Evolutionary conservation across 2,888 invertebrate species (phyloP).

Genomic region (Slavum lentiscoides): DNA sequence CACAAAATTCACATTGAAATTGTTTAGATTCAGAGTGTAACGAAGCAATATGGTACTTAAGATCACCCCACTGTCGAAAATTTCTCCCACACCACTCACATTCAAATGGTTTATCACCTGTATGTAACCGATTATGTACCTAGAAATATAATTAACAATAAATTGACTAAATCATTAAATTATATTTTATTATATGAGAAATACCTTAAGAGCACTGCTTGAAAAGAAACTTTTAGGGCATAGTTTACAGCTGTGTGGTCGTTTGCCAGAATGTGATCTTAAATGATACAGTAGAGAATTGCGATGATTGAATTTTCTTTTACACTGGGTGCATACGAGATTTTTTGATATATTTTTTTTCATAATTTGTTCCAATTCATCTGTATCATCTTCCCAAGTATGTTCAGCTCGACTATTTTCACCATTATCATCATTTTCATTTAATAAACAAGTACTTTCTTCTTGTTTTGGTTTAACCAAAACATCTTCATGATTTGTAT

Average conservation of each 20-base stretch:
- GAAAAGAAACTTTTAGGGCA: constrained; percentile 86
- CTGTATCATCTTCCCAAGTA: constrained; percentile 57
- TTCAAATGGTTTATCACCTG: constrained; percentile 82
- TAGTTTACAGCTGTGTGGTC: constrained; percentile 76
- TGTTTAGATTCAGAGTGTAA: constrained; percentile 79
- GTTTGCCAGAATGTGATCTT: constrained; percentile 76
- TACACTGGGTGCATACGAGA: constrained; percentile 70
- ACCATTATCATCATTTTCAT: constrained; percentile 45
- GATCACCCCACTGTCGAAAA: constrained; percentile 86
- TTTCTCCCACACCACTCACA: constrained; percentile 78
- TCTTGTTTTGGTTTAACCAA: constrained; percentile 22
- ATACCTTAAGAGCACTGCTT: constrained; percentile 76
- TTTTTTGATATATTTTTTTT: constrained; percentile 58
- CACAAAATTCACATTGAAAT: constrained; percentile 86
- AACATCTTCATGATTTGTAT: constrained; percentile 31
- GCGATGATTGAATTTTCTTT: constrained; percentile 75
- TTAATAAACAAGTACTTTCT: constrained; percentile 38
- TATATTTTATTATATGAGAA: constrained; percentile 31
- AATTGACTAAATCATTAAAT: not conserved
- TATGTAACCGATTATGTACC: constrained; percentile 79
- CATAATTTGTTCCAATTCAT: constrained; percentile 57
- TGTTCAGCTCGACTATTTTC: constrained; percentile 54
- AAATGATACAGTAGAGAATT: constrained; percentile 84
- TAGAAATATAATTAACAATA: constrained; percentile 58
- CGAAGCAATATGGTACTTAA: constrained; percentile 83